Evolutionary conservation across 2,113 vertebrate species (phyloP), one percentile per base, ranked within the genome.

Genomic region (Oenanthe melanoleuca): DNA sequence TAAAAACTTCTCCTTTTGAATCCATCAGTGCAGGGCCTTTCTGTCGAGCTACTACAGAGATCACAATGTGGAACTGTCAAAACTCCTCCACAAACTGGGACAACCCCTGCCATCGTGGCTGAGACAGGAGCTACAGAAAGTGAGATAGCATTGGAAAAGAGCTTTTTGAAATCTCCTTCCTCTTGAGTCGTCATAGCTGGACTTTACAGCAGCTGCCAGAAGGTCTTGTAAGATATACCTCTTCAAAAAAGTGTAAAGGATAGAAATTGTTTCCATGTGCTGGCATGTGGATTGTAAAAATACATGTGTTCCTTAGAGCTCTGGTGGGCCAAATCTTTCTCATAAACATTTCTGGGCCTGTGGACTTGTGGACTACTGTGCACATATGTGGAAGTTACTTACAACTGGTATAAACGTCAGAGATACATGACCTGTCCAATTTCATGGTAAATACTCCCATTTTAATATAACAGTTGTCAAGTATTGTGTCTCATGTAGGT

Each of bases 61-160:
- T 93, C 99, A 99, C 97, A 99, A 99, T 29, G 98, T 99, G 96
- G 99, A 99, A 95, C 97, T 99, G 87, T 99, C 99, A 60, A 99
- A 99, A 98, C 98, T 99, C 86, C 98, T 99, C 75, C 99, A 99
- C 97, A 98, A 98, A 82, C 89, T 99, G 86, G 99, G 99, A 81
- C 99, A 99, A 95, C 99, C 99, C 7, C 96, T 99, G 85, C 99
- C 99, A 12, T 98, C 99, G 1, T 99, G 99, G 99, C 97, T 99
- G 45, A 98, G 99, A 96, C 99, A 99, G 93, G 99, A 99, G 94
- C 98, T 99, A 21, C 99, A 99, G 97, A 99, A 99, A 98, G 98
- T 99, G 96, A 99, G 99, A 97, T 98, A 98, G 98, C 98, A 94
- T 42, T 80, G 86, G 85, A 80, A 66, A 67, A 94, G 37, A 86